Conservation (phyloP, 2,888 invertebrate species). For the Thymelicus acteon region DNA sequence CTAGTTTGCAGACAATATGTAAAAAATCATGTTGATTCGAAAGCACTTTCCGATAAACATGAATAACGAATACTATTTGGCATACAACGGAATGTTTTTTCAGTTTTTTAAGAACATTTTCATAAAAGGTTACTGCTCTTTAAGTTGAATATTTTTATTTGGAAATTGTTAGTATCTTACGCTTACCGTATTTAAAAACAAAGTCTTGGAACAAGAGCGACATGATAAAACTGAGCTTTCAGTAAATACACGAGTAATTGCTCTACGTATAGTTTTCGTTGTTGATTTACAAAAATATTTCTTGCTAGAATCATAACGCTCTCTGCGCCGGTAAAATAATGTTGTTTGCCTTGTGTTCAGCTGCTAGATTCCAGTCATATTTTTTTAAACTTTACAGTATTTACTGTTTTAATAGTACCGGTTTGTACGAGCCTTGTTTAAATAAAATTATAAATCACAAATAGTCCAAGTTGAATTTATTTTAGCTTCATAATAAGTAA, state of each 20-base stretch:
- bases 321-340: not conserved
- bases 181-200: not conserved
- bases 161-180: not conserved
- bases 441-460: not conserved
- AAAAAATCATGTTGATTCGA: conserved; percentile 19
- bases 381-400: not conserved
- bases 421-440: not conserved
- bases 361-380: not conserved
- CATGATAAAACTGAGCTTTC: not conserved
- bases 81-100: conserved; percentile 2
- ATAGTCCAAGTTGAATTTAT: not conserved
- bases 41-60: conserved; percentile 18
- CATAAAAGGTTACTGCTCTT: not conserved
- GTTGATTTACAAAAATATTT: conserved; percentile 2
- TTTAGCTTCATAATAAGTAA: not conserved
- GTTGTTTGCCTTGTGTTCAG: not conserved
- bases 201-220: conserved; percentile 1
- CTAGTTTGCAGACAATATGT: not conserved
- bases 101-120: not conserved
- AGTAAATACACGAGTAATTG: not conserved
- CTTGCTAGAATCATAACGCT: not conserved
- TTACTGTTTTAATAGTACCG: not conserved
- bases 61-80: conserved; percentile 16
- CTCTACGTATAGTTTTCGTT: not conserved
- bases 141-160: not conserved